These are phyloP conservation scores for Electrophaes corylata DNA, from an alignment of 2,888 invertebrate genomes.

Conservation along the genomic window DNA sequence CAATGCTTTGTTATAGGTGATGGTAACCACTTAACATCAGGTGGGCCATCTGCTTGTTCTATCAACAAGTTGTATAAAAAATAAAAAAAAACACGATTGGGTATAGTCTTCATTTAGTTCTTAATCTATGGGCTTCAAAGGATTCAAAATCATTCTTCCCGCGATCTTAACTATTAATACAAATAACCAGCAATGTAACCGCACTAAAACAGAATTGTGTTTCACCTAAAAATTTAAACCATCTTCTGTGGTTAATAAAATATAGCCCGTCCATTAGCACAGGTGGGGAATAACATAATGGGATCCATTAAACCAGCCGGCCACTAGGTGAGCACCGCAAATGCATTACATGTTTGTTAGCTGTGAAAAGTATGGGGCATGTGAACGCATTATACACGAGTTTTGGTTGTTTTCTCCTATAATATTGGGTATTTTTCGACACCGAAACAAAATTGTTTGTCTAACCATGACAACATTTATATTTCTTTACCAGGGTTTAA, in stretches of 20 bases:
- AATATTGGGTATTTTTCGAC: too few species aligned
- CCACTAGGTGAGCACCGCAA: conserved; percentile 46
- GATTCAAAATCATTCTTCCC: too few species aligned
- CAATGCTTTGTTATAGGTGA: too few species aligned
- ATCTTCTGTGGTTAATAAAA: conserved; percentile 56
- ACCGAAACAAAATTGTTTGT: background rate
- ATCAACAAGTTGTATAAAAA: too few species aligned
- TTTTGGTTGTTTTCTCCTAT: too few species aligned
- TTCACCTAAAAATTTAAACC: conserved; percentile 15
- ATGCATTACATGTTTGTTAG: conserved; percentile 59
- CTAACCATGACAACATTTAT: too few species aligned
- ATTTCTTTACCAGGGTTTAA: too few species aligned
- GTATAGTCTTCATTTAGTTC: too few species aligned
- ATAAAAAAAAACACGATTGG: too few species aligned
- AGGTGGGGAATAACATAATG: conserved; percentile 78
- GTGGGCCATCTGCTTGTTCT: too few species aligned
- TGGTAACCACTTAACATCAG: too few species aligned
- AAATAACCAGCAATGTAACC: background rate
- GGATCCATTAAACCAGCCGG: conserved; percentile 73
- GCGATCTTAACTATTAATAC: background rate
- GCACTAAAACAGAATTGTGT: background rate
- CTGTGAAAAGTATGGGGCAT: conserved; percentile 45
- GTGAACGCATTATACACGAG: conserved; percentile 1
- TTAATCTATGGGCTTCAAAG: too few species aligned
- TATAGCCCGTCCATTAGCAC: conserved; percentile 79